Evolutionary conservation across 2,888 invertebrate genomes (phyloP), one percentile per base, ranked within the genome.

Genomic region (Zaprionus lineosus): DNA sequence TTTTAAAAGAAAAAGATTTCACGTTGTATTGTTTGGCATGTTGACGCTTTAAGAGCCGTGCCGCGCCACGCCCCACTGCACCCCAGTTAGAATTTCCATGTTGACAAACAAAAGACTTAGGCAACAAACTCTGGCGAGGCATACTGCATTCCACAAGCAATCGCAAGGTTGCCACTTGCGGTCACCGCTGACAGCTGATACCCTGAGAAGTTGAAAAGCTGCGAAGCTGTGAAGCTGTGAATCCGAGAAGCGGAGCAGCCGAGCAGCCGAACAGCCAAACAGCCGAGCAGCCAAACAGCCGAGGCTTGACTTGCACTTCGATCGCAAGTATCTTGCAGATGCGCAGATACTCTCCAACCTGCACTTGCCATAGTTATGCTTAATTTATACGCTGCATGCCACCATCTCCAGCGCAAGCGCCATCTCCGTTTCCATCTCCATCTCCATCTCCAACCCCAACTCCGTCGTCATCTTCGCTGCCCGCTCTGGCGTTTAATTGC

Each of bases 111-210:
- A 77, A 75, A 74, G 84, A 82, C 84, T 81, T 73, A 70, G 68
- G 67, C 84, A 74, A 72, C 75, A 37, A 82, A 74, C 78, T 68
- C 11, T 11, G 43, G 47, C 66, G 67, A 51, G 60, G 60, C 55
- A 60, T 36, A 41, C 71, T 16, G 37, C 69, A 69, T 69, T 69
- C 69, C 68, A 14, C 34, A 33, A 28, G 47, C 55, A 56, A 18
- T 26, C 40, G 18, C 67, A 69, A 69, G 73, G 69, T 66, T 66
- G 60, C 51, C 33, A 29, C 60, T 68, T 68, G 76, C 47, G 76
- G 84, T 77, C 76, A 84, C 15, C 53, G n/a, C 57, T 36, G 68
- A 41, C 64, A 81, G 46, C 48, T 47, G 84, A 77, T 81, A 77
- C 52, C 14, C 50, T 68, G 71, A 48, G 65, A 66, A 59, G 59